Evolutionary conservation across 2,888 invertebrate species (phyloP).

Genomic region (Sepiola atlantica): DNA sequence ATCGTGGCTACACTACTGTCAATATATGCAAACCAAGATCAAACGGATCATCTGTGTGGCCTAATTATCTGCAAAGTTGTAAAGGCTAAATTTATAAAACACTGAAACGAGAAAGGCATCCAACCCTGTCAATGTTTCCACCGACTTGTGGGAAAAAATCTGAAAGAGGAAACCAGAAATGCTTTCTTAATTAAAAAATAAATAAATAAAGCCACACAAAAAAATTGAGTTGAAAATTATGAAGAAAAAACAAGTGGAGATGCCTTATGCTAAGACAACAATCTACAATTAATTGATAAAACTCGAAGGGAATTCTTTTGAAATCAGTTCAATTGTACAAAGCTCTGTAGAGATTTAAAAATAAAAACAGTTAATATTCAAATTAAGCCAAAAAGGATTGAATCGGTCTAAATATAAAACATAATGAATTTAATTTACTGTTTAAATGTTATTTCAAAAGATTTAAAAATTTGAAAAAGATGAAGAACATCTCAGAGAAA

Average conservation of each 20-base stretch:
- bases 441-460: not conserved
- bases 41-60: constrained; percentile 32
- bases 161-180: constrained; percentile 32
- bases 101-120: constrained; percentile 20
- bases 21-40: constrained; percentile 32
- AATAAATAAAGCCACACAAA: not conserved
- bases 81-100: constrained; percentile 21
- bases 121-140: not conserved
- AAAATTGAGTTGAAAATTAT: not conserved
- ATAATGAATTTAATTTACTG: no score
- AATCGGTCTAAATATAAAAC: no score
- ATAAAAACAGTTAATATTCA: no score
- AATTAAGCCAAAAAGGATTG: no score
- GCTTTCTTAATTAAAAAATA: not conserved
- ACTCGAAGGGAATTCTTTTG: not conserved
- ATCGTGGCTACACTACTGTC: constrained; percentile 8
- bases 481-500: not conserved
- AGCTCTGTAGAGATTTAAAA: not conserved
- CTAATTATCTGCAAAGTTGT: constrained; percentile 32
- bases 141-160: not conserved
- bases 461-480: not conserved
- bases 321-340: not conserved
- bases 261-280: not conserved
- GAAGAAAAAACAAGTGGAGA: not conserved
- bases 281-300: not conserved